Evolutionary conservation across 2,113 vertebrate species (phyloP), one percentile per base, ranked within the genome.

Genomic region (Clarias magur): DNA sequence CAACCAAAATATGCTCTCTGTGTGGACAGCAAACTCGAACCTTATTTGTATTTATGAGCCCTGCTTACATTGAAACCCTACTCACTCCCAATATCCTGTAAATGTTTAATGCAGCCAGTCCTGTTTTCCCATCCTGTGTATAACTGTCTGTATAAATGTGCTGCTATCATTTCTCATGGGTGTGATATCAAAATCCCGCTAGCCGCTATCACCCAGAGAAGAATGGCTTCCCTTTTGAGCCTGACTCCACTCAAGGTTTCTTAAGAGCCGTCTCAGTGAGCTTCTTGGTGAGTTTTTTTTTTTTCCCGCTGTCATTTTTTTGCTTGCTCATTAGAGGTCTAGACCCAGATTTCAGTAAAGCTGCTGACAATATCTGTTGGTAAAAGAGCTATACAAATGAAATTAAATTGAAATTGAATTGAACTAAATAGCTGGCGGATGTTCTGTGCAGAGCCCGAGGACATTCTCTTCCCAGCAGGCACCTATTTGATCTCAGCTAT

Each of bases 401-500:
- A 84, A 73, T 42, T 57, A 68, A 73, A 68, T 67, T 70, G 82
- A 83, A 67, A 73, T 84, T 73, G 67, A 84, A 84, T 59, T 57
- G 68, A 84, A 81, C 30, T 81, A 81, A 81, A 84, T 73, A 84
- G 83, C 68, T 59, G 19, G 68, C 83, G 85, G 76, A 89, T 78
- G 85, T 87, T 84, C 75, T 70, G 87, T 78, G 80, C 65, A 79
- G 68, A 86, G 78, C 70, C 59, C 23, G 85, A 83, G 85, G 89
- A 89, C 81, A 85, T 90, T 92, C 84, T 88, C 27, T 42, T 86
- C 88, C 53, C 88, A 85, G 90, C 88, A 60, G 59, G 62, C 85
- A 85, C 88, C 79, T 81, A 90, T 91, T 91, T 90, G 91, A 92
- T 92, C 91, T 91, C 87, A 88, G 88, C 91, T 89, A 92, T 92